Evolutionary conservation across 2,888 invertebrate genomes (phyloP), one percentile per base, ranked within the genome.

Genomic region (Monoplex corrugatus): DNA sequence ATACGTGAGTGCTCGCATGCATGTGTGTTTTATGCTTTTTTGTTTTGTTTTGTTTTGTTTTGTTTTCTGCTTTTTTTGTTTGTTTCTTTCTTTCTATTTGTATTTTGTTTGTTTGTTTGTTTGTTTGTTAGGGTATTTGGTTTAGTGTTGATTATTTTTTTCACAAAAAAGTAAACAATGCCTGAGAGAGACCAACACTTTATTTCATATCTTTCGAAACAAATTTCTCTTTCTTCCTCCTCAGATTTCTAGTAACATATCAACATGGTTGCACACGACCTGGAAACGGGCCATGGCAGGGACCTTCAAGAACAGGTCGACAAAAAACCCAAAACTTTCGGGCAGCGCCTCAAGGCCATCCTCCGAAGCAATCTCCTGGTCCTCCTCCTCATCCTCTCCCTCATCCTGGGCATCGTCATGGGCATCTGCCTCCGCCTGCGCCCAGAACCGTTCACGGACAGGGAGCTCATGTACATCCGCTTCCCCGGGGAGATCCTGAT

Each of bases 401-500:
- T 97, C 57, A 35, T 89, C n/a, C 50, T 98, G 90, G 97, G 97
- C 23, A 95, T 97, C 44, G 91, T 96, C 32, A 92, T 97, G 8
- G 97, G 97, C 35, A 97, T 97, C 91, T 93, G 96, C 35, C 96
- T 97, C 10, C 96, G 97, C 68, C 92, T 96, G 68, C 95, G 96
- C 32, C 93, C 96, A 83, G 96, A 96, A 75, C 90, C 98, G 98
- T 72, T 98, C 98, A 95, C 96, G n/a, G 93, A 95, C 0, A 96
- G 96, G 89, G 95, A 96, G 68, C 96, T 97, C 87, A 96, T 96
- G 95, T 96, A 97, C 87, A 96, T 97, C 91, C 96, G 96, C 72
- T 97, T 97, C 94, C 97, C 97, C 0, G 97, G 97, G 93, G 97
- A 97, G 92, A 96, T 97, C 10, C 96, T 97, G 88, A 97, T 97